A percentile compares a stretch with the other conserved stretches of the same genome.
phyloP scores from a whole-genome alignment of 1,140 invertebrate genomes.

The Globodera rostochiensis region DNA sequence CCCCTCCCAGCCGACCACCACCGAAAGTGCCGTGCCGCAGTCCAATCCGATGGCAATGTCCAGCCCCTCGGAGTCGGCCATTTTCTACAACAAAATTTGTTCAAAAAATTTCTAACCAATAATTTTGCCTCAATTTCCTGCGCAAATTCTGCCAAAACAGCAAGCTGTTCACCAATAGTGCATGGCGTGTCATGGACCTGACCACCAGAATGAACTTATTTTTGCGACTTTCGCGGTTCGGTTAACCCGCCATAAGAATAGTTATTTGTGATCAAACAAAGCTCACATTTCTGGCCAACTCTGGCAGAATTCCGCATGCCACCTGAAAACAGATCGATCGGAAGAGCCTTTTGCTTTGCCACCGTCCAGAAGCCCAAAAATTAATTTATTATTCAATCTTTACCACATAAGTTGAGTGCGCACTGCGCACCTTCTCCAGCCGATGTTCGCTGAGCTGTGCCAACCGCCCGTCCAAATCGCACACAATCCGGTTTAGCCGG shows the following conservation, averaged over 20 bases:
- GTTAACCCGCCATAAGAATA: no score
- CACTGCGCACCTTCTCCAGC: constrained; percentile 59
- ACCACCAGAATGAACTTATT: not conserved
- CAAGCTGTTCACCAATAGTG: constrained; percentile 60
- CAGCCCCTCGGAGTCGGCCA: constrained; percentile 51
- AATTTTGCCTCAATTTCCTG: constrained; percentile 35
- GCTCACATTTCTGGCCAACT: constrained; percentile 56
- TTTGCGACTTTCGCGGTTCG: no score
- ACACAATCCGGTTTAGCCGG: constrained; percentile 47
- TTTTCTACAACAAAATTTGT: constrained; percentile 22
- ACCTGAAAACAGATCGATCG: constrained; percentile 14
- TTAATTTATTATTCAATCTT: not conserved
- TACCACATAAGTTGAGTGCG: constrained; percentile 52
- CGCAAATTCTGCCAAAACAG: constrained; percentile 59
- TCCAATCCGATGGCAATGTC: constrained; percentile 57
- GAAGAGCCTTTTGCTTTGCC: no score
- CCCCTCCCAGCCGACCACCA: constrained; percentile 58
- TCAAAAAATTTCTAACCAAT: no score
- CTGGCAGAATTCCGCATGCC: constrained; percentile 62
- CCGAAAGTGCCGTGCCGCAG: constrained; percentile 58
- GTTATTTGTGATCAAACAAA: not conserved
- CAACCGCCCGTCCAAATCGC: constrained; percentile 46
- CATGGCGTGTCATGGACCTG: constrained; percentile 60
- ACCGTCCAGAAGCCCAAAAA: not conserved
- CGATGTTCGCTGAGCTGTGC: constrained; percentile 38